phyloP scores from a whole-genome alignment of 2,888 invertebrate species.

The Lasioglossum marginatum region DNA sequence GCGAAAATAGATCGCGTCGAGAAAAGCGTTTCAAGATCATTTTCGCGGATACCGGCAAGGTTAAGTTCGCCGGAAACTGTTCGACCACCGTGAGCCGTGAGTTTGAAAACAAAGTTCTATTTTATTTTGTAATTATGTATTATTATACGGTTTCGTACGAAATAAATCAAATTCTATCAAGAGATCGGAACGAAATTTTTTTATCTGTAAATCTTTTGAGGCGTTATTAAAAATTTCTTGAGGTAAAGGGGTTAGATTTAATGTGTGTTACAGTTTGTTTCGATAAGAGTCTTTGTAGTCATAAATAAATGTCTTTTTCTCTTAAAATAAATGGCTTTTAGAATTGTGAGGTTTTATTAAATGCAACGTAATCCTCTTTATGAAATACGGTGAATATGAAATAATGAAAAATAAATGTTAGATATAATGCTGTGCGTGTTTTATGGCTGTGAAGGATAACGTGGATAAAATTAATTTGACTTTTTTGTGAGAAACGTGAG shows the following conservation, averaged over 20 bases:
- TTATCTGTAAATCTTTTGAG: neutral
- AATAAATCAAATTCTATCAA: neutral
- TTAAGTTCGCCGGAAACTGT: slow-evolving; percentile 26
- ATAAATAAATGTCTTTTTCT: neutral
- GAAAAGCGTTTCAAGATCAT: slow-evolving; percentile 1
- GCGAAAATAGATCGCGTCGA: slow-evolving; percentile 5
- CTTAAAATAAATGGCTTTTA: neutral
- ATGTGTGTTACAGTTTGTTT: neutral
- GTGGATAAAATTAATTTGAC: neutral
- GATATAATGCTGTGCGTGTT: neutral
- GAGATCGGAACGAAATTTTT: neutral
- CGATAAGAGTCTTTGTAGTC: neutral
- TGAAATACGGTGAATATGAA: neutral
- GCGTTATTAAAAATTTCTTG: neutral
- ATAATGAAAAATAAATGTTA: neutral
- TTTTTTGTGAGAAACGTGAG: neutral
- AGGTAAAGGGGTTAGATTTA: neutral
- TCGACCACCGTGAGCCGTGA: neutral
- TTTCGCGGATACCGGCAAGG: slow-evolving; percentile 19
- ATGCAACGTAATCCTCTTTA: neutral
- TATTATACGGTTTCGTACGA: neutral
- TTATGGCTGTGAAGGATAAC: neutral
- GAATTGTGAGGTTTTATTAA: neutral
- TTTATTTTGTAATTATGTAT: neutral
- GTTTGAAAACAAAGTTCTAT: neutral